Conservation (phyloP, 1,140 invertebrate species). For the Thaumetopoea pityocampa region DNA sequence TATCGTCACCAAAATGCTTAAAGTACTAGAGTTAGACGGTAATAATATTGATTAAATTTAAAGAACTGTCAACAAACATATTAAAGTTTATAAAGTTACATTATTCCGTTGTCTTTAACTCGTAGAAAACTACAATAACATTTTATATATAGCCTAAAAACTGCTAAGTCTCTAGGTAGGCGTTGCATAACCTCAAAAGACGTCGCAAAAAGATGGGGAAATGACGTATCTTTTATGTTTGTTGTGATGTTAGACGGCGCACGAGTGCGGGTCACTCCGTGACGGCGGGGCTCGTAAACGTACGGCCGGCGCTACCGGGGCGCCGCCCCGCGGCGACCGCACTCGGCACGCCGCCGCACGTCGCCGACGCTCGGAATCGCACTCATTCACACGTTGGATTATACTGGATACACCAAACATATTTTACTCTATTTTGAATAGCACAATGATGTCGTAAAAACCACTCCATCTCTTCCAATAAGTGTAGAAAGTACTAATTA, state of each 20-base stretch:
- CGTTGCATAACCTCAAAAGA: neutral
- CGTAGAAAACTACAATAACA: no score
- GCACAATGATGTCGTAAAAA: no score
- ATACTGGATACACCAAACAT: slow-evolving; percentile 40
- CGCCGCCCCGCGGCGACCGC: slow-evolving; percentile 66
- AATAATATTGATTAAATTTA: no score
- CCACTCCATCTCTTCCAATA: no score
- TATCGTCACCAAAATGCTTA: no score
- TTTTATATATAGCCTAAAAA: no score
- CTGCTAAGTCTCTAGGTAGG: no score
- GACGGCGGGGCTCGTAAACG: slow-evolving; percentile 72
- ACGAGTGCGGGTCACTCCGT: slow-evolving; percentile 67
- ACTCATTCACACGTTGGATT: slow-evolving; percentile 63
- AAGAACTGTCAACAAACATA: no score
- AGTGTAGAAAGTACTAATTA: no score
- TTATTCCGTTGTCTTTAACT: no score
- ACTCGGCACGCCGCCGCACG: slow-evolving; percentile 71
- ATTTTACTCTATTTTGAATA: neutral
- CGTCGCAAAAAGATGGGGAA: slow-evolving; percentile 33
- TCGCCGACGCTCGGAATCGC: slow-evolving; percentile 67
- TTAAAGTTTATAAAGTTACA: no score
- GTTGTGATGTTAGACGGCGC: slow-evolving; percentile 62
- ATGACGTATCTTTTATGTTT: slow-evolving; percentile 54
- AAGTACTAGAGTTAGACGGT: no score
- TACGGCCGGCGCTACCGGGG: slow-evolving; percentile 39